These are phyloP conservation scores for Toxotes lorentzi DNA, from an alignment of 2,797 vertebrate genomes.

Conservation along the genomic window DNA sequence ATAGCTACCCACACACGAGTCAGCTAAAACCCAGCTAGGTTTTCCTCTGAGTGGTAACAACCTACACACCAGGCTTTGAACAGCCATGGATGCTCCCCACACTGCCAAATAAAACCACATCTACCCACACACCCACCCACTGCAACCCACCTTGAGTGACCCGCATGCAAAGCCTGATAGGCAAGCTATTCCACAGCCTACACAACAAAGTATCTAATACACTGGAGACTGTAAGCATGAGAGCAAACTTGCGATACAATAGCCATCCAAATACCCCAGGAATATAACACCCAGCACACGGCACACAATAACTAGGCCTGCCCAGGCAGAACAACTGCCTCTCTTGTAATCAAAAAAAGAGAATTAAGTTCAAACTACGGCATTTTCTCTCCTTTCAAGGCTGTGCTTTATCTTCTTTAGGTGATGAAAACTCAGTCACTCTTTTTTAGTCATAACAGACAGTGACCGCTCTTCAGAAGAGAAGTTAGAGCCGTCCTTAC, in stretches of 20 bases:
- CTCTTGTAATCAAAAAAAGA: slow-evolving; percentile 61
- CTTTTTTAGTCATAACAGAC: slow-evolving; percentile 80
- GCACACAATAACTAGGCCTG: slow-evolving; percentile 63
- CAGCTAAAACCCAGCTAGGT: slow-evolving; percentile 45
- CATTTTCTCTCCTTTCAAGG: slow-evolving; percentile 64
- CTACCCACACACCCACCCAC: slow-evolving; percentile 68
- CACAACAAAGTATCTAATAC: slow-evolving; percentile 69
- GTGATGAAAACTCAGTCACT: slow-evolving; percentile 76
- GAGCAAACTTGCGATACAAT: slow-evolving; percentile 65
- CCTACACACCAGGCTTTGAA: slow-evolving; percentile 68
- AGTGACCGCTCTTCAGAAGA: slow-evolving; percentile 72
- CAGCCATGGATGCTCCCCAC: slow-evolving; percentile 35
- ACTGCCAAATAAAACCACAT: slow-evolving; percentile 60
- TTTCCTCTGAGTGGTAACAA: slow-evolving; percentile 57
- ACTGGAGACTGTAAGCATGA: slow-evolving; percentile 63
- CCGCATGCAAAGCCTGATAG: slow-evolving; percentile 62
- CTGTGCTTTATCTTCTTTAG: slow-evolving; percentile 68
- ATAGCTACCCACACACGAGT: slow-evolving; percentile 58
- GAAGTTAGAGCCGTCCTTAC: slow-evolving; percentile 67
- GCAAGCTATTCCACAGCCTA: slow-evolving; percentile 61
- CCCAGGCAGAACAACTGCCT: slow-evolving; percentile 68
- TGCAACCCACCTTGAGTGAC: slow-evolving; percentile 69
- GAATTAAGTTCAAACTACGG: slow-evolving; percentile 72
- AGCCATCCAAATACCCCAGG: slow-evolving; percentile 54
- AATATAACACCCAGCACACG: slow-evolving; percentile 70